Conservation (phyloP, 2,797 vertebrate species). For the Sylvilagus floridanus region DNA sequence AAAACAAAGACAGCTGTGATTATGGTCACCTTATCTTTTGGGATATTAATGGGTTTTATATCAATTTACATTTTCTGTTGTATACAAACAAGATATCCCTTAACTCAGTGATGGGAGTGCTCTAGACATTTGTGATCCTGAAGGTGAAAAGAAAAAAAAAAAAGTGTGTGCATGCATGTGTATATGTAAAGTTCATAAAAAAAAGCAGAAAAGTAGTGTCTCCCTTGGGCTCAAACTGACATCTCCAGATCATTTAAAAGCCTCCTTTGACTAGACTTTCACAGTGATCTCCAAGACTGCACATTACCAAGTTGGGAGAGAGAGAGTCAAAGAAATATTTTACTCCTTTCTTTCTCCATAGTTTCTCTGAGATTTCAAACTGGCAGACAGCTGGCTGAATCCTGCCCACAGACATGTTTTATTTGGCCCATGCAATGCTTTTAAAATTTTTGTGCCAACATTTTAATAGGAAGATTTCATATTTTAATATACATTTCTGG, state of each 20-base stretch:
- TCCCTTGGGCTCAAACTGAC: background rate
- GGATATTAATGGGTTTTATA: slow-evolving; percentile 64
- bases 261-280: background rate
- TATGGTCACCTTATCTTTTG: slow-evolving; percentile 56
- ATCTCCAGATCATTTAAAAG: background rate
- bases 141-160: background rate
- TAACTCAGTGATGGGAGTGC: background rate
- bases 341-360: slow-evolving; percentile 44
- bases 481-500: slow-evolving; percentile 73
- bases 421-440: slow-evolving; percentile 77
- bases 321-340: slow-evolving; percentile 40
- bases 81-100: slow-evolving; percentile 26
- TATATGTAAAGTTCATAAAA: slow-evolving; percentile 6
- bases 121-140: slow-evolving; percentile 53
- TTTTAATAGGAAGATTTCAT: slow-evolving; percentile 80
- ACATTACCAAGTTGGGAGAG: background rate
- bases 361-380: slow-evolving; percentile 67
- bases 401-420: slow-evolving; percentile 79
- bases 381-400: slow-evolving; percentile 75
- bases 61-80: slow-evolving; percentile 61
- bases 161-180: background rate
- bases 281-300: background rate
- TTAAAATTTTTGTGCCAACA: slow-evolving; percentile 72
- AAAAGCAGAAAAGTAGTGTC: slow-evolving; percentile 9
- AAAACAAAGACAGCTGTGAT: slow-evolving; percentile 38